A percentile compares a stretch with the other conserved stretches of the same genome.
Conservation (phyloP, 2,113 vertebrate species). For the Tachuris rubrigastra region DNA sequence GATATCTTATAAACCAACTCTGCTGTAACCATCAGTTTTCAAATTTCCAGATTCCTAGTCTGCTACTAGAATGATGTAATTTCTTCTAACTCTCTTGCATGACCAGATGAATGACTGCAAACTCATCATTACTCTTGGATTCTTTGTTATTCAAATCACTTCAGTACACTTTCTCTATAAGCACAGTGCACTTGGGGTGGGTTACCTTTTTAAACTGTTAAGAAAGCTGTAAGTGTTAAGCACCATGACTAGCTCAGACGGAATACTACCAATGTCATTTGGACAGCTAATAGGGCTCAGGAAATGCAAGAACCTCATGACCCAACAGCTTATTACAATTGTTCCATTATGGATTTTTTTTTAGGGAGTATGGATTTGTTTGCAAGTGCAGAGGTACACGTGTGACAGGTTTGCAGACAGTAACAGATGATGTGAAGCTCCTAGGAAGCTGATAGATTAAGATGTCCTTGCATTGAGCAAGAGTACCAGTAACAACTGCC, state of each 20-base stretch:
- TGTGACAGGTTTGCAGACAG: background rate
- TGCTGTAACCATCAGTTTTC: background rate
- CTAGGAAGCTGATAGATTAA: background rate
- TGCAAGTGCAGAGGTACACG: background rate
- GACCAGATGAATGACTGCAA: background rate
- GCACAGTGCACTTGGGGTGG: background rate
- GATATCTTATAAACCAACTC: background rate
- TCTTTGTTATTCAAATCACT: background rate
- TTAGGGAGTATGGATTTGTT: background rate
- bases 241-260: background rate
- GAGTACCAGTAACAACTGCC: background rate
- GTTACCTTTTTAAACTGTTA: background rate
- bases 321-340: background rate
- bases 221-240: background rate
- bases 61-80: background rate
- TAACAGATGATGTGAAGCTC: background rate
- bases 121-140: background rate
- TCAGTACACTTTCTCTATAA: background rate
- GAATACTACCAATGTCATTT: background rate
- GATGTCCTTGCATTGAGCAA: background rate
- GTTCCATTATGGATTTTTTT: background rate
- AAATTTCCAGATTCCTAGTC: background rate
- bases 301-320: background rate
- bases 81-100: background rate
- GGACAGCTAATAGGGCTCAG: background rate